Evolutionary conservation across 2,888 invertebrate species (phyloP), one percentile per base, ranked within the genome.

Genomic region (Sphaerophoria rueppellii): DNA sequence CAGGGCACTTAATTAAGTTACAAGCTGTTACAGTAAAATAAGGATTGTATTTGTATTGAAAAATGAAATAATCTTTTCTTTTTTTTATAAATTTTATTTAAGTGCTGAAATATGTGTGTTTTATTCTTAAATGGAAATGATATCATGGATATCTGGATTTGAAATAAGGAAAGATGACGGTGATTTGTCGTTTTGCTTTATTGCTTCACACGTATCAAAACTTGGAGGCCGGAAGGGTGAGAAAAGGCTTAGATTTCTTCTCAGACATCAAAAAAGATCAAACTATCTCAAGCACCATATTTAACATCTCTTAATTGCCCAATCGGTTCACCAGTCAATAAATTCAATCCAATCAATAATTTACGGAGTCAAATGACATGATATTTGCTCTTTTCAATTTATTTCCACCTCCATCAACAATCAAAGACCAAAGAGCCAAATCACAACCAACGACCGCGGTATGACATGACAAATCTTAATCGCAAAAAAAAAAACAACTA

Each of bases 1-100:
- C 83, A 83, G 83, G 79, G 79, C 79, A 79, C 83, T 80, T 83
- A 79, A 83, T 83, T 83, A 83, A 80, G 79, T 80, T 79, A 80
- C 79, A 83, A 83, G 83, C 75, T 75, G 43, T 65, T 70, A 65
- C 71, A 54, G 65, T 71, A 80, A 65, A 50, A 71, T 40, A 60
- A 74, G 50, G 34, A 57, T 73, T 57, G 63, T 35, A 4, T 37
- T 4, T n/a, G 35, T 14, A 16, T 58, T 60, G 11, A 16, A 24
- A 43, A 24, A 58, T 50, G 4, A 14, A 14, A 14, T 50, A 6
- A 40, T 43, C 11, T 24, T 43, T 60, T 40, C 2, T 11, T 37
- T 6, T 9, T 60, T 14, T 9, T 9, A 52, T 52, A 5, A 40
- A 60, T 24, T 24, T 24, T 24, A 24, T 24, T 24, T 24, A 2